These are phyloP conservation scores for Beris morrisii DNA, from an alignment of 2,888 invertebrate species.

Conservation along the genomic window DNA sequence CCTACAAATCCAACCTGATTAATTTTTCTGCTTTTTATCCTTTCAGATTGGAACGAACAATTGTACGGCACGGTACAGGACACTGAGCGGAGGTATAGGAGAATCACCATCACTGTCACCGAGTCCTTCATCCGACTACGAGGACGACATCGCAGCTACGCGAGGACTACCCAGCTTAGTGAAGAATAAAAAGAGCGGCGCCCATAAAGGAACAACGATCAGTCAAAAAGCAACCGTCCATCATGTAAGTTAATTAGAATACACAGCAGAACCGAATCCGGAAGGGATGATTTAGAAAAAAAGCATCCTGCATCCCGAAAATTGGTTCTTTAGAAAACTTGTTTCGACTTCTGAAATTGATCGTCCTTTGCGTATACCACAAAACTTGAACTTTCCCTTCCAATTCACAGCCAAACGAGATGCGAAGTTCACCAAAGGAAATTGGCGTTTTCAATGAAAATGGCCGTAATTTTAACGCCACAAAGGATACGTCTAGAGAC, in stretches of 20 bases:
- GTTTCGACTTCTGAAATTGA: not conserved
- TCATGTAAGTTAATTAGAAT: conserved; percentile 62
- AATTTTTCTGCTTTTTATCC: conserved; percentile 19
- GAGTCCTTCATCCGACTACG: conserved; percentile 70
- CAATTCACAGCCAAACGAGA: conserved; percentile 58
- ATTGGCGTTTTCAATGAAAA: conserved; percentile 57
- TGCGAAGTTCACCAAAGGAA: conserved; percentile 58
- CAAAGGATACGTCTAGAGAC: conserved; percentile 58
- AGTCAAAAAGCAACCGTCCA: conserved; percentile 67
- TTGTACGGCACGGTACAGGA: conserved; percentile 56
- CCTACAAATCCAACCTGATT: conserved; percentile 14
- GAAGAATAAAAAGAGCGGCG: conserved; percentile 55
- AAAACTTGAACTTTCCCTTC: not conserved
- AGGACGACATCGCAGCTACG: conserved; percentile 66
- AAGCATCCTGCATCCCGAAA: too few species aligned
- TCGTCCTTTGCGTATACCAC: too few species aligned
- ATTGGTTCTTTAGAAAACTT: too few species aligned
- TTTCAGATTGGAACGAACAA: conserved; percentile 56
- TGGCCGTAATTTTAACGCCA: conserved; percentile 56
- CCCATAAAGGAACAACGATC: conserved; percentile 56
- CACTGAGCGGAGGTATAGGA: conserved; percentile 62
- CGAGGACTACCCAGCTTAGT: conserved; percentile 49
- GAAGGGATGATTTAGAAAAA: not conserved
- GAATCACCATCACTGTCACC: conserved; percentile 61
- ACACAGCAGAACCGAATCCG: not conserved